Base-by-base conservation (phyloP, 2,888 invertebrate species). In the Spisula subtruncata region DNA sequence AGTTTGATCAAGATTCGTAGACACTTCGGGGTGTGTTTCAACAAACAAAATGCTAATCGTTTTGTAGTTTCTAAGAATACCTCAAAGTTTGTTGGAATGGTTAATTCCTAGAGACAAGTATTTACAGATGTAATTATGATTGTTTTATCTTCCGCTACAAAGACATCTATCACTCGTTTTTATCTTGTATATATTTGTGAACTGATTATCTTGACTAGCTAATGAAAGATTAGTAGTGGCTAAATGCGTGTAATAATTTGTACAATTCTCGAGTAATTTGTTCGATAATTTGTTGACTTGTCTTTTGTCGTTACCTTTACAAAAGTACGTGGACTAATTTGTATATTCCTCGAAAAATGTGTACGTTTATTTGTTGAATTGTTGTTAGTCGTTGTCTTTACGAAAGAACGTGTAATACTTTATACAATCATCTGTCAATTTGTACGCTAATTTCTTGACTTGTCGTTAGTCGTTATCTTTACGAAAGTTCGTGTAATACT, bases 121-220 rank as follows among this genome's bases (percentile, higher is more conserved):
- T 75, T 75, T 75, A 75, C 75, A 25, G 75, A 75, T 75, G 75
- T 75, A 35, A 32, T 75, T 75, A 75, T 32, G 75, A 75, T 75
- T 32, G 18, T 32, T 25, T 75, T 32, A 75, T 75, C 75, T 75
- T 35, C 29, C 0, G 10, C 18, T 75, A 75, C 75, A 75, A 75
- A 75, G 75, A 32, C 5, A 75, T 75, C 32, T 75, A 75, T 32
- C 75, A 75, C 41, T 75, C 25, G 75, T 75, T 75, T 71, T 75
- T 75, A 75, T 75, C 75, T 75, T 32, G 75, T 75, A 75, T 75
- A 75, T 75, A 32, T 16, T 35, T 75, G 75, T 75, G 35, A 35
- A 12, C 18, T 18, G 32, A 29, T 75, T 75, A 75, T 75, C 75
- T 32, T 32, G 35, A 18, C 10, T 75, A 16, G 32, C 1, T 16